Conservation (phyloP, 2,888 invertebrate species). For the Lycophotia porphyrea region DNA sequence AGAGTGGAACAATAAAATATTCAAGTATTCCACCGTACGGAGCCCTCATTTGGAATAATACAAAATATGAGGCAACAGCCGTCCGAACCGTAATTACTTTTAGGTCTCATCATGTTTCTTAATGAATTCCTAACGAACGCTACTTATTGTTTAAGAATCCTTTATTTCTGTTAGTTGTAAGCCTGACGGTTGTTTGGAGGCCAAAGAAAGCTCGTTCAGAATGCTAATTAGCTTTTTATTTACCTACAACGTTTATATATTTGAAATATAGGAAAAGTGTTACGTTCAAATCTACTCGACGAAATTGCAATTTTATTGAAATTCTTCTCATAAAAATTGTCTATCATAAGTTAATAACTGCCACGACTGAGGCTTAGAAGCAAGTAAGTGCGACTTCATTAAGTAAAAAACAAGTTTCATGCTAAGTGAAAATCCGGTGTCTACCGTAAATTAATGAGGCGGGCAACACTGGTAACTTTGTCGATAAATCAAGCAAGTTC, state of each 20-base stretch:
- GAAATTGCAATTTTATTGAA: conserved; percentile 2
- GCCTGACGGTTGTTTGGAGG: conserved; percentile 19
- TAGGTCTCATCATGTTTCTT: conserved; percentile 58
- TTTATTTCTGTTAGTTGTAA: conserved; percentile 36
- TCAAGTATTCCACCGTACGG: conserved; percentile 62
- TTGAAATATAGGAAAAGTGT: background rate
- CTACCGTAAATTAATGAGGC: conserved; percentile 61
- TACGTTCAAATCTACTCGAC: background rate
- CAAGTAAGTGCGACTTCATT: conserved; percentile 39
- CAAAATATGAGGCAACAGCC: conserved; percentile 54
- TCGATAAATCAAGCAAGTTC: conserved; percentile 65
- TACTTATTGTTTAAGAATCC: conserved; percentile 51
- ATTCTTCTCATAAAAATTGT: background rate
- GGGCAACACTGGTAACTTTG: conserved; percentile 54
- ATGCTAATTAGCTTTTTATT: conserved; percentile 45
- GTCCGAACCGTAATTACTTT: conserved; percentile 61
- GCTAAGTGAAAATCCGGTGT: conserved; percentile 59
- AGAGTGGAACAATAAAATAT: conserved; percentile 75
- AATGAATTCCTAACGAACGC: conserved; percentile 61
- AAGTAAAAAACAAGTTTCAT: conserved; percentile 36
- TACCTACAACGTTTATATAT: background rate
- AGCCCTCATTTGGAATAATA: conserved; percentile 55
- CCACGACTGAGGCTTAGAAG: background rate
- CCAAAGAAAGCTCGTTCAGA: conserved; percentile 21
- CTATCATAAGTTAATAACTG: background rate